Base-by-base conservation (phyloP, 2,113 vertebrate species). In the Scartelaos histophorus region DNA sequence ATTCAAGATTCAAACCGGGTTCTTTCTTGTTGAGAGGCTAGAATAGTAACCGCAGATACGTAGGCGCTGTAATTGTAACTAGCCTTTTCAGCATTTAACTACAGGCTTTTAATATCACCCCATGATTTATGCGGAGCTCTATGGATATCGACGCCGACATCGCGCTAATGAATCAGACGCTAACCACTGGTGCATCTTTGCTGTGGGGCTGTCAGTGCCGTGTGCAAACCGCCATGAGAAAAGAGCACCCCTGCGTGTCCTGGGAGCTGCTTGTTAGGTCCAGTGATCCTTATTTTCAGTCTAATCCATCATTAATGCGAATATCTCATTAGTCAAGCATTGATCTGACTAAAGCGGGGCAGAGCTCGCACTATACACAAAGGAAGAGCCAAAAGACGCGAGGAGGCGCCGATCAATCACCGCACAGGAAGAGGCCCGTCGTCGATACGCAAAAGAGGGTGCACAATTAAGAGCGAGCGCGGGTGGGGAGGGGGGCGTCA, bases 241-340 rank as follows among this genome's bases (percentile, higher is more conserved):
- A 75, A 54, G n/a, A 60, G 49, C 69, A 60, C 25, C 70, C 47
- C 22, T 70, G 17, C 19, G 29, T 2, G 21, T 75, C 68, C 65
- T 46, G 17, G 43, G 22, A 67, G 47, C 76, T 45, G 21, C 47
- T 72, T 71, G 75, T 83, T 74, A 54, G 73, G 16, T 7, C 3
- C 45, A 1, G 70, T 24, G 25, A 60, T 74, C 60, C 51, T 56
- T 10, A 13, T 46, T 47, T 1, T 21, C 24, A 10, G 15, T 29
- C 17, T 60, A 69, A 79, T 85, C 75, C 68, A 71, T 85, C 74
- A 79, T 72, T 73, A 75, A 79, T 71, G 86, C 71, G 69, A 82
- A 76, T 80, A 81, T 82, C 84, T 91, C 83, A 90, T 92, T 91
- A 92, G 89, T 70, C 69, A 13, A 21, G 67, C 73, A 93, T 91